Base-by-base conservation (phyloP, 1,140 invertebrate genomes). In the Psilanteris sp. region DNA sequence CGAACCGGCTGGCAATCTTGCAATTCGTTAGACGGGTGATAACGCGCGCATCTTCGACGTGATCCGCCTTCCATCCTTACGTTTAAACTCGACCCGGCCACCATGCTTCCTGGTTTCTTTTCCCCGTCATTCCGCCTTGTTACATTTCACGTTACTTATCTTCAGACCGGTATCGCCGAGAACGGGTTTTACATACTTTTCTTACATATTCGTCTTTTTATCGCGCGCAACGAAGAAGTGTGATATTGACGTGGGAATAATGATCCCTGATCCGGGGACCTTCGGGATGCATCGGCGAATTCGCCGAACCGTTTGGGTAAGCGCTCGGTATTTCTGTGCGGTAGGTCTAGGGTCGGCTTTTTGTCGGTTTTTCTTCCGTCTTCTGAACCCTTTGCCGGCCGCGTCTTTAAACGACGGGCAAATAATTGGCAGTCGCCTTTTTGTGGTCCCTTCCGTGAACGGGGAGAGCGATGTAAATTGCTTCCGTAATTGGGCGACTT, bases 41-140 rank as follows among this genome's bases (percentile, higher is more conserved):
- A 73, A 64, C 68, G 37, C 50, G 50, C 64, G 48, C 73, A 59
- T 62, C 46, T 57, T 50, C 52, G 59, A 66, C 31, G 34, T 37
- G 15, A 41, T 18, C 14, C 31, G 48, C 8, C 24, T 15, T 3
- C 13, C 9, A 20, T 20, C 14, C 9, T 0, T 39, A 43, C 54
- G 32, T 48, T 62, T 82, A 57, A 77, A 68, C 68, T 81, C 77
- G 62, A 68, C 73, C 67, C 34, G 48, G 39, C 44, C 71, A 54
- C 20, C 31, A 61, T 44, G 68, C 77, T 85, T 85, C 83, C 83
- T 81, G 77, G 78, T 80, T 79, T 73, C 67, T 80, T 72, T 80
- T 24, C 32, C 37, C 16, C 32, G 52, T 78, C 61, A 67, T 57
- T 71, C 54, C 66, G 57, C 34, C 71, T 78, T 67, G 66, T 78